Base-by-base conservation (phyloP, 2,888 invertebrate species). In the Callimorpha dominula region DNA sequence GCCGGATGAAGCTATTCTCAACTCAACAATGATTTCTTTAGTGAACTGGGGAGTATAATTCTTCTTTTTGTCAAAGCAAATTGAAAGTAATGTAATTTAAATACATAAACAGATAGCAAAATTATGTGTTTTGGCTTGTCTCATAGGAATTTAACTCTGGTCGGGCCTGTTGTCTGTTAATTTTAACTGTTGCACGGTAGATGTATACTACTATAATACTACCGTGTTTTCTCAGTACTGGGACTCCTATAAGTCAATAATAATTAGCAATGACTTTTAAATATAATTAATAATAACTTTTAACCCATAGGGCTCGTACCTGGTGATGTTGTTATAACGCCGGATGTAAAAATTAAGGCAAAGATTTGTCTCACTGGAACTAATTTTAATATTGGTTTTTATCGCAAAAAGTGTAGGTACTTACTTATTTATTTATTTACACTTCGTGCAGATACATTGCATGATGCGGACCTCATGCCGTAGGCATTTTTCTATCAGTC, bases 1-100 rank as follows among this genome's bases (percentile, higher is more conserved):
- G 57, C 82, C 84, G 82, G 82, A 82, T 82, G 80, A 82, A 80
- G 76, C 80, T 68, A 82, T 84, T 79, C 70, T 62, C 71, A 63
- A 49, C 46, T 31, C 43, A 43, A 79, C 72, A 84, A 76, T 74
- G 70, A 73, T 73, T 70, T 70, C 82, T 73, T 64, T 63, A 64
- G 77, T 73, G 73, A 73, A 43, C 72, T 54, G 67, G 46, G 71
- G 63, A 60, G 72, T 74, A 74, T 71, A 72, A 70, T 74, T 72
- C 67, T 60, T 74, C 60, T 81, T 80, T 81, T 81, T 81, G 75
- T 83, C 42, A 69, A 31, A 72, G 70, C 64, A 74, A 77, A 72
- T 79, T 73, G 78, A 68, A 54, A 50, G 46, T 71, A 74, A 67
- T 71, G 49, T 71, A 68, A 66, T 68, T 74, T 65, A 65, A 68